Conservation (phyloP, 2,888 invertebrate species). For the Tromatobia lineatoria region DNA sequence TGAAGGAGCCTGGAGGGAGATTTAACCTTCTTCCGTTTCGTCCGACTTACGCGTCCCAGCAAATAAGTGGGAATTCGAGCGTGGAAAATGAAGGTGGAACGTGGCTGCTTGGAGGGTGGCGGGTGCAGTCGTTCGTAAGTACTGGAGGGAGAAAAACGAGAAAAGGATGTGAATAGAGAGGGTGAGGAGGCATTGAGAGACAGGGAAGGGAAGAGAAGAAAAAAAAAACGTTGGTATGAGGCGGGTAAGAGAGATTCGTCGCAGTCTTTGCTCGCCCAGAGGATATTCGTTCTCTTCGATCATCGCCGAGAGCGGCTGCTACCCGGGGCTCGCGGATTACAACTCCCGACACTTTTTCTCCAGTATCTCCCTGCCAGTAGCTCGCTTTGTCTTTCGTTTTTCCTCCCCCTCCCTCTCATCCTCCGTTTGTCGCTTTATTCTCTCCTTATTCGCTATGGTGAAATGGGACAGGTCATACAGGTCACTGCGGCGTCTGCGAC, state of each 20-base stretch:
- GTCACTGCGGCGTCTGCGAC: slow-evolving; percentile 28
- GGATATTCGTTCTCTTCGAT: slow-evolving; percentile 68
- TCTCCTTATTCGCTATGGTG: slow-evolving; percentile 30
- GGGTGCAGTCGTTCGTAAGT: slow-evolving; percentile 58
- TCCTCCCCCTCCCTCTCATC: not conserved
- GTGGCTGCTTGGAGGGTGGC: slow-evolving; percentile 40
- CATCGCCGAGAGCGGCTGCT: slow-evolving; percentile 66
- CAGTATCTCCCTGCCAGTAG: slow-evolving; percentile 46
- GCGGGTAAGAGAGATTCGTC: slow-evolving; percentile 50
- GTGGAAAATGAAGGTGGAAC: slow-evolving; percentile 66
- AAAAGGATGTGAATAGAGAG: slow-evolving; percentile 32
- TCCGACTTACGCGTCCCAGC: slow-evolving; percentile 60
- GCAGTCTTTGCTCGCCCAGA: slow-evolving; percentile 62
- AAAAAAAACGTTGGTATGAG: slow-evolving; percentile 2
- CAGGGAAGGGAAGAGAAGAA: slow-evolving; percentile 16
- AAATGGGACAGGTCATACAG: slow-evolving; percentile 39
- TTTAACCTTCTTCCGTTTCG: slow-evolving; percentile 60
- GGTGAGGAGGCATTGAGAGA: slow-evolving; percentile 18
- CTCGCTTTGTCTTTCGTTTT: slow-evolving; percentile 45
- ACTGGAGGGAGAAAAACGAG: slow-evolving; percentile 38
- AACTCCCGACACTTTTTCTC: slow-evolving; percentile 60
- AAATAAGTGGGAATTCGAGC: slow-evolving; percentile 66
- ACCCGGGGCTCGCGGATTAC: slow-evolving; percentile 57
- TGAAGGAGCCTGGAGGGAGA: slow-evolving; percentile 29
- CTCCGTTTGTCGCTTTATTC: slow-evolving; percentile 18